A percentile compares a stretch with the other conserved stretches of the same genome.
These are phyloP conservation scores for Andrena minutula DNA, from an alignment of 2,888 invertebrate genomes.

Conservation along the genomic window DNA sequence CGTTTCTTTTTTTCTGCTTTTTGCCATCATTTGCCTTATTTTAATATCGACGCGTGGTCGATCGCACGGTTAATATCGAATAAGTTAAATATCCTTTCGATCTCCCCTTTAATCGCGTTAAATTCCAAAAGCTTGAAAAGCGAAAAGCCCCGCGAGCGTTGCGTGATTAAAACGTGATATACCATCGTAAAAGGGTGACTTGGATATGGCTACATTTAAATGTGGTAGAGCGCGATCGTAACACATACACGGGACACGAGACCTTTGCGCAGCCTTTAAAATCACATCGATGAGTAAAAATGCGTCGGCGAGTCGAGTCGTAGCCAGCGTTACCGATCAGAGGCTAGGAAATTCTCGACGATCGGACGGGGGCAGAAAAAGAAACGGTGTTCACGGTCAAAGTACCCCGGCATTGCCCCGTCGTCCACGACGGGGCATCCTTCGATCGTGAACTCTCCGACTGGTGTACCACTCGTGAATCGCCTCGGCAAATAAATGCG, in stretches of 20 bases:
- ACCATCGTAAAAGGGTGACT: conserved; percentile 75
- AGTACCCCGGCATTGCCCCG: conserved; percentile 53
- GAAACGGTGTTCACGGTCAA: conserved; percentile 42
- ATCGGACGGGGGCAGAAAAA: conserved; percentile 1
- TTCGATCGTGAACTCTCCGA: conserved; percentile 61
- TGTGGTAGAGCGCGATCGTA: conserved; percentile 80
- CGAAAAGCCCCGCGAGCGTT: conserved; percentile 70
- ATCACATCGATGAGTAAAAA: conserved; percentile 83
- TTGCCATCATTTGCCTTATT: conserved; percentile 8
- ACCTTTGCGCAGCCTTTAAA: conserved; percentile 80
- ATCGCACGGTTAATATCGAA: conserved; percentile 61
- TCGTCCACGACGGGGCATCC: conserved; percentile 64
- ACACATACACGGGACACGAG: conserved; percentile 83
- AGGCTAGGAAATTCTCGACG: conserved; percentile 40
- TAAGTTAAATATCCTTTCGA: conserved; percentile 53
- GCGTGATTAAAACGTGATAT: conserved; percentile 73
- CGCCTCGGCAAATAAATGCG: conserved; percentile 79
- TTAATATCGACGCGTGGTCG: conserved; percentile 39
- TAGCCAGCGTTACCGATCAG: conserved; percentile 49
- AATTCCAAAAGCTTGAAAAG: conserved; percentile 67
- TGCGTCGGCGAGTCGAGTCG: conserved; percentile 65
- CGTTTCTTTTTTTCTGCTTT: conserved; percentile 37
- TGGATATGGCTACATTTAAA: conserved; percentile 75
- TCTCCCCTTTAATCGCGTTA: conserved; percentile 47
- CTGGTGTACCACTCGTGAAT: conserved; percentile 73